Base-by-base conservation (phyloP, 2,888 invertebrate species). In the Argyresthia albistria region DNA sequence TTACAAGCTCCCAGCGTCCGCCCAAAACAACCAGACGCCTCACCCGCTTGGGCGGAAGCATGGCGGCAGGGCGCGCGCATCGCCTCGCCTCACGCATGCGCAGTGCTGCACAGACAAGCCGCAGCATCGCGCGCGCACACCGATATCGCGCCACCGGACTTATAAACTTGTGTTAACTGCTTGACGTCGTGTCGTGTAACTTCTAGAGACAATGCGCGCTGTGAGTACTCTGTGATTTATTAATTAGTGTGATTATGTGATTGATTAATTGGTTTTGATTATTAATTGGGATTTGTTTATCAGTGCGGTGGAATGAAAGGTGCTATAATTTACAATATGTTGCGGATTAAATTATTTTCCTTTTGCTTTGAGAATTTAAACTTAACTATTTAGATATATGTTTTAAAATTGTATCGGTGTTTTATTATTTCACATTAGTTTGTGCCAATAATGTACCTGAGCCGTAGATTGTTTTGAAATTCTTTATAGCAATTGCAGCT, bases 221-320 rank as follows among this genome's bases (percentile, higher is more conserved):
- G 84, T 84, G 70, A 80, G 84, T 86, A 77, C 61, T 57, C 16
- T 60, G 77, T 78, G 78, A 54, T 60, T 63, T 55, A 62, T 64
- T 62, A 45, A 14, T 47, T 55, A 53, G 46, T 50, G 12, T 45
- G 36, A 43, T 51, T 47, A 47, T 25, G 25, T 25, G 25, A 25
- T 6, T 6, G 25, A 25, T 42, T 35, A 35, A 45, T 25, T 11
- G 37, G 11, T 9, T 43, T 11, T 10, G 37, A 35, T 49, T 37
- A 39, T 42, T 16, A 42, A 8, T 12, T 10, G 6, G 7, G 25
- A 35, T 47, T 46, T 12, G 8, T 11, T 46, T 49, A 14, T 16
- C 10, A 36, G 49, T 49, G 49, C 25, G 49, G 49, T 49, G 37
- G 12, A 49, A 39, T 10, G 37, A 37, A 49, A 9, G 39, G 25